A percentile compares a stretch with the other conserved stretches of the same genome.
Conservation (phyloP, 2,113 vertebrate species). For the Paedocypris sp. region DNA sequence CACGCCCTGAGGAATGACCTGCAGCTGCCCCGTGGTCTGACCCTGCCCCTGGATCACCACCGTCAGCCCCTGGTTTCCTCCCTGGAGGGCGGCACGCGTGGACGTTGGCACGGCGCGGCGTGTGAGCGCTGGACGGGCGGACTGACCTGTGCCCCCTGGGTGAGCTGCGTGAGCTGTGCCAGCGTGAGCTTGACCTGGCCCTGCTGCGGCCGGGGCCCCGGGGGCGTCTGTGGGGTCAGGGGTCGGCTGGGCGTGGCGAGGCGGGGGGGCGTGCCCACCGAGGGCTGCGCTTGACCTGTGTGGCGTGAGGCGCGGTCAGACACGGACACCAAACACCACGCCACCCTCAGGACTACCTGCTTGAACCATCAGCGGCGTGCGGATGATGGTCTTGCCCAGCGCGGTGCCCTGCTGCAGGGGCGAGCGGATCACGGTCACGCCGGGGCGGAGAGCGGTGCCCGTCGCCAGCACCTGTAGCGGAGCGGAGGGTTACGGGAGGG, state of each 20-base stretch:
- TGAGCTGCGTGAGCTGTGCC: slow-evolving; percentile 93
- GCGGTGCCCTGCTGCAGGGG: slow-evolving; percentile 64
- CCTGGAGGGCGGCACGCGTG: slow-evolving; percentile 20
- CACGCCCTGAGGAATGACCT: slow-evolving; percentile 92
- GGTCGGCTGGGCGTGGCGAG: slow-evolving; percentile 51
- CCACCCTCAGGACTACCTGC: slow-evolving; percentile 66
- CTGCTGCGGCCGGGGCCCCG: slow-evolving; percentile 73
- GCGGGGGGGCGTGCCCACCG: slow-evolving; percentile 50
- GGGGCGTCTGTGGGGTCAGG: slow-evolving; percentile 34
- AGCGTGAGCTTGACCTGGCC: slow-evolving; percentile 96
- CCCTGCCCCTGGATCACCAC: slow-evolving; percentile 98
- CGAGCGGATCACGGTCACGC: slow-evolving; percentile 68
- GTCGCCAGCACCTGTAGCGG: slow-evolving; percentile 67
- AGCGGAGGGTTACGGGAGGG: too few species aligned
- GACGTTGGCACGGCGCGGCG: slow-evolving; percentile 88
- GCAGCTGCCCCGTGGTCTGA: slow-evolving; percentile 93
- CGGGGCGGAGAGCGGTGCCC: slow-evolving; percentile 69
- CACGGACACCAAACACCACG: too few species aligned
- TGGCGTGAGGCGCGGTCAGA: background rate
- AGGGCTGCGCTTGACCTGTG: slow-evolving; percentile 75
- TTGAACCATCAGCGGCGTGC: slow-evolving; percentile 73
- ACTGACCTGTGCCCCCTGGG: slow-evolving; percentile 88
- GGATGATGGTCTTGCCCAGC: slow-evolving; percentile 70
- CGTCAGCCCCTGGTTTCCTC: slow-evolving; percentile 87
- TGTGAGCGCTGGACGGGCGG: slow-evolving; percentile 93